Conservation (phyloP, 2,888 invertebrate genomes). For the Pristionchus exspectatus region DNA sequence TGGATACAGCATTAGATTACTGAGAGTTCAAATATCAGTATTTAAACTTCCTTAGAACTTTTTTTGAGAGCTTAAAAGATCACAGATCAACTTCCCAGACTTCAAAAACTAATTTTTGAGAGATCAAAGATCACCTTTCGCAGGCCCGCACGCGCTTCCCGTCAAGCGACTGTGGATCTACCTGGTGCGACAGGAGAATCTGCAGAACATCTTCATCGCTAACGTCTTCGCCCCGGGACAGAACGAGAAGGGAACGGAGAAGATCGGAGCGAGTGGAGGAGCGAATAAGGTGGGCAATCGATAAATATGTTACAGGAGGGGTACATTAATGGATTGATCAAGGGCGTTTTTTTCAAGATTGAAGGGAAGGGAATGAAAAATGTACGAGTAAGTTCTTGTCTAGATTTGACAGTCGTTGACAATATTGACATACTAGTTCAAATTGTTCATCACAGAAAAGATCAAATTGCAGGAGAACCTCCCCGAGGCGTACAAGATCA, state of each 20-base stretch:
- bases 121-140: neutral
- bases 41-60: no score
- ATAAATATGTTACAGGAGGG: no score
- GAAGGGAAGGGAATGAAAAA: neutral
- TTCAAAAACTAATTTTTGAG: no score
- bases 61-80: no score
- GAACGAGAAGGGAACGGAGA: conserved; percentile 39
- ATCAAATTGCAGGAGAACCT: conserved; percentile 46
- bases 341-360: no score
- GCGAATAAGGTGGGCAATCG: neutral
- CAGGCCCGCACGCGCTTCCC: conserved; percentile 82
- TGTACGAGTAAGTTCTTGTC: no score
- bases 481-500: conserved; percentile 91
- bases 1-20: no score
- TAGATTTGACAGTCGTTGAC: no score
- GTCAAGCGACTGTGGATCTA: conserved; percentile 90
- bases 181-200: conserved; percentile 91
- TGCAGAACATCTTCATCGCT: conserved; percentile 95
- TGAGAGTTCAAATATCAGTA: no score
- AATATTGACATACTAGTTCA: neutral
- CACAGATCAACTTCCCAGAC: neutral
- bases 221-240: conserved; percentile 86
- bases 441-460: neutral
- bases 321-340: neutral
- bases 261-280: conserved; percentile 53